Base-by-base conservation (phyloP, 2,113 vertebrate genomes). In the Lates calcarifer region DNA sequence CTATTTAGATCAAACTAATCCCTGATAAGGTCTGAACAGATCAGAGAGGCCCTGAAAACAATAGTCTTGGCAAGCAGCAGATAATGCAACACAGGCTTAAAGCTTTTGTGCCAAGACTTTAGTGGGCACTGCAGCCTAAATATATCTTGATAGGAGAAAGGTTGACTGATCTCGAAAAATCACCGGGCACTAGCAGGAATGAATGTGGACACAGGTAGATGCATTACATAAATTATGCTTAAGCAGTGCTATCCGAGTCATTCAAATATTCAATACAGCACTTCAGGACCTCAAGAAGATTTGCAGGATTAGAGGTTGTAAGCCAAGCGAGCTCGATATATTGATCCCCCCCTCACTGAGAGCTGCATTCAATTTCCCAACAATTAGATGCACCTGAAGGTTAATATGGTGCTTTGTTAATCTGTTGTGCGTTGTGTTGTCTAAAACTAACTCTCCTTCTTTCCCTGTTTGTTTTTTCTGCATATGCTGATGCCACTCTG, bases 361-460 rank as follows among this genome's bases (percentile, higher is more conserved):
- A 95, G 90, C 89, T 87, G 91, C 91, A 93, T 95, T 95, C 91
- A 92, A 94, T 95, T 95, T 95, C 94, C 87, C 93, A 92, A 89
- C 94, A 95, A 92, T 95, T 94, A 93, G 84, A 87, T 92, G 1
- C 76, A 92, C 86, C 90, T 93, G 89, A 86, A 94, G 87, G 89
- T 94, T 92, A 93, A 94, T 91, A 81, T 88, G 89, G 79, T 93
- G 88, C 85, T 93, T 88, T 90, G 93, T 94, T 95, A 95, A 95
- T 95, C 93, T 92, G 84, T 79, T 73, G 74, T 66, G 57, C 89
- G 65, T 76, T 49, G 81, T 79, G 77, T 60, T 83, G 68, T 88
- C 74, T 75, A 81, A 78, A 77, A 91, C 56, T 17, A 77, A 79
- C 70, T 74, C 71, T 62, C 57, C 74, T 56, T 35, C 58, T 64